Evolutionary conservation across 2,113 vertebrate species (phyloP).

Genomic region (Trogon melanurus): DNA sequence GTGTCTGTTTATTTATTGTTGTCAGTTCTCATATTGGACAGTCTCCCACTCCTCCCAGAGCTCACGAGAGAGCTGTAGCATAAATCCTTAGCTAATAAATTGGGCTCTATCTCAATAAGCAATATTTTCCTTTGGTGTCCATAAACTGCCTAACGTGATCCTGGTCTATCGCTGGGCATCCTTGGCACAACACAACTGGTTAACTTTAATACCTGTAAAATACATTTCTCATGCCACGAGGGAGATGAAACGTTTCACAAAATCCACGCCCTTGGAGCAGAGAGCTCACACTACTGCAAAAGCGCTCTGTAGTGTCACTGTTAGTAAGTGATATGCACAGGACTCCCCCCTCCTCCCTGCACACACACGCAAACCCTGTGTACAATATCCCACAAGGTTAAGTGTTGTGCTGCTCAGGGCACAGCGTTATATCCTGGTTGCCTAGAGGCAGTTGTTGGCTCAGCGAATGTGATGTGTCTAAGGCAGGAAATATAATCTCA

Average conservation of each 20-base stretch:
- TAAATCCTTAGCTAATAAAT: neutral
- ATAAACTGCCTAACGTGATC: neutral
- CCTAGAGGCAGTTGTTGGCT: slow-evolving; percentile 3
- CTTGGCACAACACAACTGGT: neutral
- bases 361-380: neutral
- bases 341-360: neutral
- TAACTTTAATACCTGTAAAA: neutral
- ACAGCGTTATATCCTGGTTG: neutral
- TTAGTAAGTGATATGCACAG: neutral
- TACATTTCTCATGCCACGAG: accelerated
- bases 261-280: neutral
- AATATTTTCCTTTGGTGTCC: neutral
- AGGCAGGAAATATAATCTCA: neutral
- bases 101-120: neutral
- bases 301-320: neutral
- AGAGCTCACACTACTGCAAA: neutral
- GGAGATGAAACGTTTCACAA: neutral
- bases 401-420: neutral
- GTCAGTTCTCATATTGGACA: neutral
- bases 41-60: neutral
- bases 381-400: neutral
- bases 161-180: neutral
- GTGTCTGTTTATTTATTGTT: neutral
- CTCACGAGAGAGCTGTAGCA: neutral
- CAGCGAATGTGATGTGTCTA: neutral